phyloP scores from a whole-genome alignment of 2,797 vertebrate species.

The Argya squamiceps region DNA sequence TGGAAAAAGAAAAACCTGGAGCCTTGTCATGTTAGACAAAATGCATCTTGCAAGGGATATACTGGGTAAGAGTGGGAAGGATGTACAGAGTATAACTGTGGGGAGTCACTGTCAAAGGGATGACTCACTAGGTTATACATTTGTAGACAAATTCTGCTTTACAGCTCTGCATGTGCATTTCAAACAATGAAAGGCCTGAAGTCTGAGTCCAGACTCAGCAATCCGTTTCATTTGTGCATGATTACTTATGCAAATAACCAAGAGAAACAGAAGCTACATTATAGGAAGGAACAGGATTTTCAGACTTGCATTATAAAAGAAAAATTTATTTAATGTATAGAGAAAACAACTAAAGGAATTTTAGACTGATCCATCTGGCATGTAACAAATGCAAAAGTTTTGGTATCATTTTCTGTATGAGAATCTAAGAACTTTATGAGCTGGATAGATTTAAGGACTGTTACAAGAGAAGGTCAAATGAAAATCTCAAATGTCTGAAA shows the following conservation, averaged over 20 bases:
- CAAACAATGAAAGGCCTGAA: neutral
- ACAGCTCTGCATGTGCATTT: neutral
- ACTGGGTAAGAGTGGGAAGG: neutral
- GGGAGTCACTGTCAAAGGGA: neutral
- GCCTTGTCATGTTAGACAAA: neutral
- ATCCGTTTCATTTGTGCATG: neutral
- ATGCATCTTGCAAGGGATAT: neutral
- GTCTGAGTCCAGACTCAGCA: neutral
- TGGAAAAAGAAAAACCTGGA: neutral
- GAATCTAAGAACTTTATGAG: neutral
- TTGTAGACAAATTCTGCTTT: neutral
- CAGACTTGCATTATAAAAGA: neutral
- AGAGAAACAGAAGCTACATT: neutral
- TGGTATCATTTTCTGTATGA: neutral
- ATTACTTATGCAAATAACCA: neutral
- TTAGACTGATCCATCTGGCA: neutral
- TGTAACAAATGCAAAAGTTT: neutral
- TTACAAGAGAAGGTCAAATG: neutral
- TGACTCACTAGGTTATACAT: neutral
- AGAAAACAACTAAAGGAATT: neutral
- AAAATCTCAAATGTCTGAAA: neutral
- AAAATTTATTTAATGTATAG: neutral
- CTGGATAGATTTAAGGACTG: neutral
- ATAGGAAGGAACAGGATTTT: neutral
- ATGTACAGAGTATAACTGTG: neutral